phyloP scores from a whole-genome alignment of 1,140 invertebrate genomes.

The Gyrodactylus salaris region DNA sequence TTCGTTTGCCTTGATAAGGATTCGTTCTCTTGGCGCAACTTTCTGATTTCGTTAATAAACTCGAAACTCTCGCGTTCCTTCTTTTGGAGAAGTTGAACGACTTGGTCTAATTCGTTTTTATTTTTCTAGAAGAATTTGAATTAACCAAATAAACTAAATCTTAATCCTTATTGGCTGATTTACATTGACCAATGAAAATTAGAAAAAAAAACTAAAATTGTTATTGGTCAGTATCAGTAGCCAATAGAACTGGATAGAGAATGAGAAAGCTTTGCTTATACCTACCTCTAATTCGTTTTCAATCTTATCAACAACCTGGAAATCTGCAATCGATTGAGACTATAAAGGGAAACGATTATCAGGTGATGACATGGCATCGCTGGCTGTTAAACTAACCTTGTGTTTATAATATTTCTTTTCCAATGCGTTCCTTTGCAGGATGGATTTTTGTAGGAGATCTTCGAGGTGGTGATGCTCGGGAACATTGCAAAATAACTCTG shows the following conservation, averaged over 20 bases:
- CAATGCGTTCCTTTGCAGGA: background rate
- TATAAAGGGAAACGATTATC: background rate
- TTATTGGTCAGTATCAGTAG: no score
- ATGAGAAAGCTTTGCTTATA: no score
- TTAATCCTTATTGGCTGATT: no score
- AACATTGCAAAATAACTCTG: background rate
- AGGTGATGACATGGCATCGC: no score
- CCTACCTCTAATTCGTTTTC: background rate
- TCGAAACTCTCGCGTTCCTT: background rate
- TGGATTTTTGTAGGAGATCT: background rate
- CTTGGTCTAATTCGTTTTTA: background rate
- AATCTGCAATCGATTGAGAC: background rate
- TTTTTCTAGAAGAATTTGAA: background rate
- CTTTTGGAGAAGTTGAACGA: background rate
- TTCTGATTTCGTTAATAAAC: background rate
- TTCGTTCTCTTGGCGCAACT: no score
- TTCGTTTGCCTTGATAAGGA: no score
- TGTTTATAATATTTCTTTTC: background rate
- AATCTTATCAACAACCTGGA: background rate
- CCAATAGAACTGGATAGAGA: no score
- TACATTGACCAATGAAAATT: no score
- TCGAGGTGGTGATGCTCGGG: background rate
- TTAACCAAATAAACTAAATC: background rate
- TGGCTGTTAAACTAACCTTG: background rate
- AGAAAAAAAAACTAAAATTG: no score